A percentile compares a stretch with the other conserved stretches of the same genome.
These are phyloP conservation scores for Druceiella hillmani DNA, from an alignment of 2,888 invertebrate species.

Conservation along the genomic window DNA sequence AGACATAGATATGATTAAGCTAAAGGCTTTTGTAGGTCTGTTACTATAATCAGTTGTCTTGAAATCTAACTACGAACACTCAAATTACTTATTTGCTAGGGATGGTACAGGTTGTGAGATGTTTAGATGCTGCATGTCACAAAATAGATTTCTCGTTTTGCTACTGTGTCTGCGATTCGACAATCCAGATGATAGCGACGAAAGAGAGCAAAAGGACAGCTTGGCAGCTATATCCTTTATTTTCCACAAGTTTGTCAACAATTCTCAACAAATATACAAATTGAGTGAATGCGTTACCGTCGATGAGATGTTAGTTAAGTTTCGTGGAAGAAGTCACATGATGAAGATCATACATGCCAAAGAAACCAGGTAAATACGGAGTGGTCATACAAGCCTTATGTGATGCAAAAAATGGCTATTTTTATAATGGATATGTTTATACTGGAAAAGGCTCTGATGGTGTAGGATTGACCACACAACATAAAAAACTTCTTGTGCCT, in stretches of 20 bases:
- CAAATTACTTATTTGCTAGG: constrained; percentile 17
- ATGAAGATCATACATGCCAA: too few species aligned
- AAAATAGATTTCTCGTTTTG: background rate
- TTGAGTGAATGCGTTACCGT: constrained; percentile 22
- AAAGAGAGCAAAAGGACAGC: constrained; percentile 19
- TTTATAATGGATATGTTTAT: too few species aligned
- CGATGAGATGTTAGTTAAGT: too few species aligned
- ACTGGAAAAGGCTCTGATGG: too few species aligned
- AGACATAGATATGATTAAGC: constrained; percentile 14
- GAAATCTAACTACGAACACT: constrained; percentile 22
- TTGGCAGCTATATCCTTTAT: constrained; percentile 22
- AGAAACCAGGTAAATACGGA: too few species aligned
- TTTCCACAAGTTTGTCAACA: constrained; percentile 22
- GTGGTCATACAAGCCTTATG: too few species aligned
- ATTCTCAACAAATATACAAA: constrained; percentile 21
- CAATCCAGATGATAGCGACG: constrained; percentile 18
- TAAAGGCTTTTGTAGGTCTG: too few species aligned
- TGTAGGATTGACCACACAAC: too few species aligned
- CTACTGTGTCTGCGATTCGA: too few species aligned
- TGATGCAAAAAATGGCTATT: too few species aligned
- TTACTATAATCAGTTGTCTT: constrained; percentile 18
- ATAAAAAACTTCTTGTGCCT: too few species aligned
- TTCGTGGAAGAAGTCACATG: too few species aligned
- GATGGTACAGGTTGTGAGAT: constrained; percentile 24
- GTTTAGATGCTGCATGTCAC: constrained; percentile 12